Evolutionary conservation across 2,888 invertebrate genomes (phyloP).

Genomic region (Polydrusus cervinus): DNA sequence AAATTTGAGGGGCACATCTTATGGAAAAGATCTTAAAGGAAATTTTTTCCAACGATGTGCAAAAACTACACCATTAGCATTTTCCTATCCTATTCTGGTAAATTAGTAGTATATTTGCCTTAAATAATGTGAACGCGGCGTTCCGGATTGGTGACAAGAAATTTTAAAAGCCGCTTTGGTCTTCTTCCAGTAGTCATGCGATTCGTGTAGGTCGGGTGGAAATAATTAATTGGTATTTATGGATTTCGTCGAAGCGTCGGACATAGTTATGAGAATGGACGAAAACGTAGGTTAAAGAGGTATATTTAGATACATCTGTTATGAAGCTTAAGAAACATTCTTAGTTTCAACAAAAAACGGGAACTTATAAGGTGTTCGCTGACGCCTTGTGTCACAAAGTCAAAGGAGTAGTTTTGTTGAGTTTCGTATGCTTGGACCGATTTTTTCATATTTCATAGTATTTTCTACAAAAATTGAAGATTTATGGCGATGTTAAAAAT

Average conservation of each 20-base stretch:
- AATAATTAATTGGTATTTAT: slow-evolving; percentile 53
- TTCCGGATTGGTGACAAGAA: slow-evolving; percentile 52
- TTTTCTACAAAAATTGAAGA: too few species aligned
- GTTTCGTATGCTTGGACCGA: too few species aligned
- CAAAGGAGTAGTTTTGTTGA: too few species aligned
- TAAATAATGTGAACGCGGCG: slow-evolving; percentile 38
- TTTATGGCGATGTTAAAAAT: too few species aligned
- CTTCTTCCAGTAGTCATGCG: slow-evolving; percentile 46
- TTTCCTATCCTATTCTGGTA: slow-evolving; percentile 32
- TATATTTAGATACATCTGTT: not conserved
- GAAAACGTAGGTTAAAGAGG: not conserved
- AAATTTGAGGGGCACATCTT: too few species aligned
- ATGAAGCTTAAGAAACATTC: not conserved
- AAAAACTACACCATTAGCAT: slow-evolving; percentile 47
- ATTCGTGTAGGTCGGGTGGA: slow-evolving; percentile 44
- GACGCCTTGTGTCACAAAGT: too few species aligned
- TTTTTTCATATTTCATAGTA: too few species aligned
- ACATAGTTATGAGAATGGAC: slow-evolving; percentile 30
- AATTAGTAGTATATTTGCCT: slow-evolving; percentile 48
- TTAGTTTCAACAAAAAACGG: too few species aligned
- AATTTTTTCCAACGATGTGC: not conserved
- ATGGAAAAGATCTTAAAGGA: too few species aligned
- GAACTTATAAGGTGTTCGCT: too few species aligned
- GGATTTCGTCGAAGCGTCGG: slow-evolving; percentile 39
- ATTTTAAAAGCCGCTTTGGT: slow-evolving; percentile 32